Evolutionary conservation across 2,113 vertebrate genomes (phyloP).

Genomic region (Triplophysa siluroides): DNA sequence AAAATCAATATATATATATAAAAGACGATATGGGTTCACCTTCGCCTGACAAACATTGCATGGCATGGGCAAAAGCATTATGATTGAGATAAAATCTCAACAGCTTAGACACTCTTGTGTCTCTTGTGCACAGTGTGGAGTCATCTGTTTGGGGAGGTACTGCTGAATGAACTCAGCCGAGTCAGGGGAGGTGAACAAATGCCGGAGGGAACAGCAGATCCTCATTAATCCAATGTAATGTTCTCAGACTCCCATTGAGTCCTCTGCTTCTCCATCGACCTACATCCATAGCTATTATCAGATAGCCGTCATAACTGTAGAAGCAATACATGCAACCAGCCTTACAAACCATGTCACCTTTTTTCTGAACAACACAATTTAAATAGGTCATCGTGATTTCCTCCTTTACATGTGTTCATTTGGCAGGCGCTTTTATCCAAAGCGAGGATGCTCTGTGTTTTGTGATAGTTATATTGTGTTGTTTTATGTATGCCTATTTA

Average conservation of each 20-base stretch:
- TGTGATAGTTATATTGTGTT: no score
- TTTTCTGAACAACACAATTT: background rate
- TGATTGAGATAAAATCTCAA: background rate
- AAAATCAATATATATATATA: background rate
- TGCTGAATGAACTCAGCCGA: conserved; percentile 21
- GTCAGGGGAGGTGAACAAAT: conserved; percentile 44
- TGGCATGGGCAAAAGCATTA: no score
- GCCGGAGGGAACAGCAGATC: conserved; percentile 52
- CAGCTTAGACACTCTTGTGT: background rate
- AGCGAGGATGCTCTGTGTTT: no score
- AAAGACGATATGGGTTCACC: background rate
- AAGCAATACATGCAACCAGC: background rate
- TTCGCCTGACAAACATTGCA: no score
- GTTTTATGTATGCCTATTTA: no score
- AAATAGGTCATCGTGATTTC: background rate
- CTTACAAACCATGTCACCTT: background rate
- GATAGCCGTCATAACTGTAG: conserved; percentile 29
- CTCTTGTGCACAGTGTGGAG: background rate
- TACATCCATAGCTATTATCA: conserved; percentile 43
- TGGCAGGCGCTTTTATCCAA: background rate
- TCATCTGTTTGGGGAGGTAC: background rate
- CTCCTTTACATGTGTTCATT: background rate
- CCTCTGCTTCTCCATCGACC: conserved; percentile 29
- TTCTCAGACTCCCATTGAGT: conserved; percentile 44
- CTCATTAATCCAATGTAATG: conserved; percentile 56